phyloP scores from a whole-genome alignment of 2,888 invertebrate genomes.

The Ichneumon xanthorius region DNA sequence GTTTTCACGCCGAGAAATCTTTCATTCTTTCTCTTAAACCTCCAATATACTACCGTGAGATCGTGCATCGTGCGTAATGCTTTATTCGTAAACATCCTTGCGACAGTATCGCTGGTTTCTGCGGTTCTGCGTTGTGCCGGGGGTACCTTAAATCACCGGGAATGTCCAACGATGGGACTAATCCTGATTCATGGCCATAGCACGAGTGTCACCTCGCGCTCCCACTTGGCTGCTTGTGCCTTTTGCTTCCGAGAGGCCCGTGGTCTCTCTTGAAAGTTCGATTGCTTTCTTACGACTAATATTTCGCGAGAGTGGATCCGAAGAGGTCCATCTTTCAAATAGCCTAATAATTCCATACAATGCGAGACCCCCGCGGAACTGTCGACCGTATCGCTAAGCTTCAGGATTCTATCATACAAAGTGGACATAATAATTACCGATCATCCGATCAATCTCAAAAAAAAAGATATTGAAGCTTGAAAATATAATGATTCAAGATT shows the following conservation, averaged over 20 bases:
- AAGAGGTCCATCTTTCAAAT: neutral
- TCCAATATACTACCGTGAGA: slow-evolving; percentile 65
- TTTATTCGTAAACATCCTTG: slow-evolving; percentile 67
- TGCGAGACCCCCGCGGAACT: neutral
- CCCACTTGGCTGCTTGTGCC: slow-evolving; percentile 16
- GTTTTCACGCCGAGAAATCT: slow-evolving; percentile 79
- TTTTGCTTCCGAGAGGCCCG: slow-evolving; percentile 22
- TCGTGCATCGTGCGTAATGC: slow-evolving; percentile 62
- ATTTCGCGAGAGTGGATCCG: slow-evolving; percentile 14
- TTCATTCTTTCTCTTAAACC: slow-evolving; percentile 67
- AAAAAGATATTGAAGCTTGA: neutral
- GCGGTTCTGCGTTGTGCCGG: slow-evolving; percentile 51
- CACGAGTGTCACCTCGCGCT: slow-evolving; percentile 56
- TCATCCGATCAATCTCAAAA: neutral
- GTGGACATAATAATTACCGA: neutral
- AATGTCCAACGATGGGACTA: slow-evolving; percentile 78
- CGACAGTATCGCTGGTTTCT: slow-evolving; percentile 59
- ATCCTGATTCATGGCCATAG: slow-evolving; percentile 79
- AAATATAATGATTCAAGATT: neutral
- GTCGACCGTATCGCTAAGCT: neutral
- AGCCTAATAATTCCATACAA: neutral
- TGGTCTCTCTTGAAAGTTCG: slow-evolving; percentile 51
- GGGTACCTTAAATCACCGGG: slow-evolving; percentile 78
- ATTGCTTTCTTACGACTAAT: slow-evolving; percentile 23
- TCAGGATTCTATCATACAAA: neutral